Base-by-base conservation (phyloP, 1,140 invertebrate genomes). In the Lanistes nyassanus region DNA sequence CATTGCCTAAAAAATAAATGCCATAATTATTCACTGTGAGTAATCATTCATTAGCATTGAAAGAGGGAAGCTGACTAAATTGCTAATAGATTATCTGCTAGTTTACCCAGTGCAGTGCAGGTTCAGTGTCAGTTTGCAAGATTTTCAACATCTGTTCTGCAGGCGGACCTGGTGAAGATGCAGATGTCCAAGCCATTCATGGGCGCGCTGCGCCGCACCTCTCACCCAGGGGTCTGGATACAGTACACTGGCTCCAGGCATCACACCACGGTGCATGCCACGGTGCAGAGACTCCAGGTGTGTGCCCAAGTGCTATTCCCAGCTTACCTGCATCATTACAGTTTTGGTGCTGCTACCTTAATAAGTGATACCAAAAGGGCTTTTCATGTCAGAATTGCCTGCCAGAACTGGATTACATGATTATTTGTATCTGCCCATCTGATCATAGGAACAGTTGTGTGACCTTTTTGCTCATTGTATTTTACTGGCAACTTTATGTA, bases 131-230 rank as follows among this genome's bases (percentile, higher is more conserved):
- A 60, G 2, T 31, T 60, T 60, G 11, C 23, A 11, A 60, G n/a
- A 23, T 23, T 60, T 60, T 31, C n/a, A 31, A 26, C 29, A 60
- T 75, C 21, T 16, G 37, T 36, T 36, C 77, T 77, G 37, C 89
- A 95, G 91, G 93, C 95, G 77, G 94, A 96, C 86, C 92, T 96
- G 76, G 91, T 92, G 66, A 94, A 94, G 84, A 95, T 96, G 94
- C 93, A 94, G 79, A 95, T 96, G 94, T 93, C 93, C 0, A 95
- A 95, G 85, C 95, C 95, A 1, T 96, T 95, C 86, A 95, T 93
- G 87, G 94, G 94, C 1, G 94, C 94, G 83, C 83, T 96, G 36
- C 88, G 93, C 74, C 90, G 95, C 60, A 92, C 91, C 0, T 94
- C 94, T 83, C 92, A 91, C 71, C 94, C 95, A n/a, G 94, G 92